Evolutionary conservation across 92 coral and sea anemone genomes (phyloP).

Genomic region (Epizoanthus ramosus): DNA sequence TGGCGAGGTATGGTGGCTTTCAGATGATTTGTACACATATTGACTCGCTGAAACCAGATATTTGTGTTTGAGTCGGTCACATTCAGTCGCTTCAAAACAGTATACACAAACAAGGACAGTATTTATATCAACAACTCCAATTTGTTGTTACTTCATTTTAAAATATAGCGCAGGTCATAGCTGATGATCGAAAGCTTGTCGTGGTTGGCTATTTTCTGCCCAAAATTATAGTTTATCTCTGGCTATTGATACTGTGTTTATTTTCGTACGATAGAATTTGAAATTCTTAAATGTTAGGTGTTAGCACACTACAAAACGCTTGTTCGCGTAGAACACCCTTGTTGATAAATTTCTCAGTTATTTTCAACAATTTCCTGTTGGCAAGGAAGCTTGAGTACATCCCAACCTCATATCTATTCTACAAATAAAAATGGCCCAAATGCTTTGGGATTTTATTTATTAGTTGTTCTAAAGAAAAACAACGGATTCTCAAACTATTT

Average conservation of each 20-base stretch:
- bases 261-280: background rate
- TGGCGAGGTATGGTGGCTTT: conserved; percentile 7
- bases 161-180: background rate
- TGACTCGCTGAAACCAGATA: background rate
- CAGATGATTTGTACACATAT: too few relatives aligned
- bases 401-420: background rate
- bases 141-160: background rate
- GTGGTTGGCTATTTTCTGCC: background rate
- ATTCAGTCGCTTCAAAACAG: background rate
- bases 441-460: background rate
- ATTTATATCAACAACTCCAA: background rate
- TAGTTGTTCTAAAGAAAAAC: background rate
- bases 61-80: background rate
- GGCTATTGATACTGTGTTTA: background rate
- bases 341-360: conserved; percentile 3
- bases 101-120: background rate
- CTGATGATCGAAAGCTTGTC: background rate
- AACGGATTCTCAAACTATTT: background rate
- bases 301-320: background rate
- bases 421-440: background rate
- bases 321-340: background rate
- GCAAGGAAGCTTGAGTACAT: background rate
- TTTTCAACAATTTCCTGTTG: conserved; percentile 3
- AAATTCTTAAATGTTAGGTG: background rate
- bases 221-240: background rate